Evolutionary conservation across 2,113 vertebrate species (phyloP).

Genomic region (Pteropus alecto): DNA sequence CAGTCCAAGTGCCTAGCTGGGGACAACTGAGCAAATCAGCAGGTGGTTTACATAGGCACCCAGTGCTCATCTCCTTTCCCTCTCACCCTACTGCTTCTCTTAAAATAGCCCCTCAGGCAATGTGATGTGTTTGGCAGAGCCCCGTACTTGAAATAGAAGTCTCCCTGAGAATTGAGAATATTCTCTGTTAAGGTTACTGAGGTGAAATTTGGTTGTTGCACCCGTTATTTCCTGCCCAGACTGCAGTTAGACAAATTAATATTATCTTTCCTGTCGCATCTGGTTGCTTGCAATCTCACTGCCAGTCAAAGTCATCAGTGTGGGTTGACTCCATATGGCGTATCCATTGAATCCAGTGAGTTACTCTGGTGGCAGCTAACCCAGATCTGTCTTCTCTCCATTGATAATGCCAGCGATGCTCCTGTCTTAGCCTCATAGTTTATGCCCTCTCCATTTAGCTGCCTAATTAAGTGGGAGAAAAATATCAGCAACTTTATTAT

Average conservation of each 20-base stretch:
- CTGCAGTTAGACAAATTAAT: constrained; percentile 52
- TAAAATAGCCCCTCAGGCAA: background rate
- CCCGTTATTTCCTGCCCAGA: constrained; percentile 51
- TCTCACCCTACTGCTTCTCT: background rate
- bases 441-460: background rate
- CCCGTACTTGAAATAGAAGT: background rate
- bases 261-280: constrained; percentile 33
- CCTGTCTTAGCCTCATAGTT: background rate
- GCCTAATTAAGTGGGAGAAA: constrained; percentile 34
- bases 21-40: accelerated
- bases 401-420: background rate
- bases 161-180: background rate
- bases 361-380: background rate
- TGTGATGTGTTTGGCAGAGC: background rate
- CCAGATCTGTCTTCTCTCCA: accelerated
- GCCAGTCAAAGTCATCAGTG: background rate
- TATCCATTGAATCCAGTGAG: background rate
- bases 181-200: background rate
- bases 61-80: background rate
- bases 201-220: background rate
- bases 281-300: background rate
- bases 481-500: background rate
- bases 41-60: background rate
- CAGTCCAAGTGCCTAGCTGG: accelerated
- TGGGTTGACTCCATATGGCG: background rate